These are phyloP conservation scores for Bubo blakistoni DNA, from an alignment of 2,113 vertebrate genomes.

Conservation along the genomic window DNA sequence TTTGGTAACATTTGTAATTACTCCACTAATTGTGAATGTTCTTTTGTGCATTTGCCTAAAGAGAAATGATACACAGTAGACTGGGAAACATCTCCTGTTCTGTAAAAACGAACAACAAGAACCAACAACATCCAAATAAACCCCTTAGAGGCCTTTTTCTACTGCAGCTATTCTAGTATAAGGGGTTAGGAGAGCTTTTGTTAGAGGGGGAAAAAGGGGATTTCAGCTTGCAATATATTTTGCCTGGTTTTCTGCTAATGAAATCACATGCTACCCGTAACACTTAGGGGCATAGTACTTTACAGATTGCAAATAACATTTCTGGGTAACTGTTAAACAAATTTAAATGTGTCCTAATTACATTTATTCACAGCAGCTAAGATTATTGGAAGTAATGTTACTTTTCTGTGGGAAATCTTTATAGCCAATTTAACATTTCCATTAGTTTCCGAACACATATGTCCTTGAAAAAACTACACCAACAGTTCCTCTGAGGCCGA, in stretches of 20 bases:
- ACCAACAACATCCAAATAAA: not conserved
- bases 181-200: not conserved
- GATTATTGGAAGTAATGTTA: not conserved
- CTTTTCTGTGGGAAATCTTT: constrained; percentile 5
- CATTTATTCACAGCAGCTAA: not conserved
- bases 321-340: not conserved
- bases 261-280: not conserved
- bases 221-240: not conserved
- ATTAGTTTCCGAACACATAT: not conserved
- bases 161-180: not conserved
- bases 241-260: not conserved
- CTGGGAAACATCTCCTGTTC: not conserved
- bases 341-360: not conserved
- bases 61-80: not conserved
- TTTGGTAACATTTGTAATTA: not conserved
- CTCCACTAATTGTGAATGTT: not conserved
- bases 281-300: not conserved
- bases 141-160: not conserved
- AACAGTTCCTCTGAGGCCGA: not conserved
- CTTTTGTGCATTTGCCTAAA: not conserved
- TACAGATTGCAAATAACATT: not conserved
- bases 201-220: fast-evolving
- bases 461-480: not conserved
- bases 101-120: not conserved
- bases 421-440: not conserved